phyloP scores from a whole-genome alignment of 2,113 vertebrate genomes.

The Boulengeromyrus knoepffleri region DNA sequence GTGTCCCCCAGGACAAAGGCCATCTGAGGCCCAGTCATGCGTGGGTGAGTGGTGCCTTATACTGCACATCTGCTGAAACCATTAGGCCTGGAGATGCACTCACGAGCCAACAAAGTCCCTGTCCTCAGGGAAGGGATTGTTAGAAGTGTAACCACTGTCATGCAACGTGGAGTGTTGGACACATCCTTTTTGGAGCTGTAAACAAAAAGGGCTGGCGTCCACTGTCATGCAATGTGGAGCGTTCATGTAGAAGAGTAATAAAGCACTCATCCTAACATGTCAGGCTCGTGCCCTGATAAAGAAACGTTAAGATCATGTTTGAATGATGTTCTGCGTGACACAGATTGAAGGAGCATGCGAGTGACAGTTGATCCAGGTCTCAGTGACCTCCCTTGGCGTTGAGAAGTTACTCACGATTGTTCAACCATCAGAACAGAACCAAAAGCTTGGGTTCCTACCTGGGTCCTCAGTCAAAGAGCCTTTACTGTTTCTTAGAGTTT shows the following conservation, averaged over 20 bases:
- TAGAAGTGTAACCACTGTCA: neutral
- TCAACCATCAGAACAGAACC: neutral
- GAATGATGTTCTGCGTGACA: neutral
- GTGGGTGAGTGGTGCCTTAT: conserved; percentile 8
- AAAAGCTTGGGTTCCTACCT: neutral
- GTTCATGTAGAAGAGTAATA: neutral
- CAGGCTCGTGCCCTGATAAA: neutral
- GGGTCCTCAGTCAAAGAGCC: neutral
- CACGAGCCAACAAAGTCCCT: neutral
- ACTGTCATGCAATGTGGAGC: neutral
- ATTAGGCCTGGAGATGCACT: neutral
- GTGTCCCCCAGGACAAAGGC: neutral
- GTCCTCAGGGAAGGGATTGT: neutral
- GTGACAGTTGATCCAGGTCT: neutral
- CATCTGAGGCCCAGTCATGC: neutral
- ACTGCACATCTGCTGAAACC: conserved; percentile 16
- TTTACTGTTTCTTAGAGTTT: neutral
- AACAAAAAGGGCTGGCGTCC: neutral
- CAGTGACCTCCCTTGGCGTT: neutral
- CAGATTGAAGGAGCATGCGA: neutral
- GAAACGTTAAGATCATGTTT: neutral
- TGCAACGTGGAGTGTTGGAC: neutral
- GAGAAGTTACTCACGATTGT: neutral
- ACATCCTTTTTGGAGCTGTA: neutral
- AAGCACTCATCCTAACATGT: neutral